These are phyloP conservation scores for Triplophysa bombifrons DNA, from an alignment of 2,797 vertebrate species.

Conservation along the genomic window DNA sequence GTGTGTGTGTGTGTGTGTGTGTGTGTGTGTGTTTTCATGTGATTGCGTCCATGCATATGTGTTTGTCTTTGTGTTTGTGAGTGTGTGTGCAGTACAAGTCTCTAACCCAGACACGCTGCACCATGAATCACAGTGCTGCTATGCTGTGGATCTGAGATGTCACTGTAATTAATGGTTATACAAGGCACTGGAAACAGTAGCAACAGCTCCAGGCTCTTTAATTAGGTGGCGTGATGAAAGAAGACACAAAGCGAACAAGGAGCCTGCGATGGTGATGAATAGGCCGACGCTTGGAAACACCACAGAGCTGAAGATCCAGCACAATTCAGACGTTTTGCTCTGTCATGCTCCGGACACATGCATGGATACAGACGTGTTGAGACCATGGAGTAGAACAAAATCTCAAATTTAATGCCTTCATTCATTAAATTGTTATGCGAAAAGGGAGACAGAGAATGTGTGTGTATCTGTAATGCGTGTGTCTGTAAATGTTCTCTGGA, in stretches of 20 bases:
- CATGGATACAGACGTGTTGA: neutral
- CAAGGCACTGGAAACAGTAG: conserved; percentile 90
- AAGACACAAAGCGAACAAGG: conserved; percentile 87
- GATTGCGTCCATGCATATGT: conserved; percentile 41
- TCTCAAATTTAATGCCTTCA: neutral
- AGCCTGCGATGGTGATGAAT: conserved; percentile 89
- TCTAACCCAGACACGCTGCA: conserved; percentile 67
- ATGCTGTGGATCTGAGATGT: conserved; percentile 88
- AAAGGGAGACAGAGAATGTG: neutral
- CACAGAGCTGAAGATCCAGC: conserved; percentile 27
- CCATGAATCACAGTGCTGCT: conserved; percentile 86
- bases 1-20: conserved; percentile 4
- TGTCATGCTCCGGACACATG: conserved; percentile 5
- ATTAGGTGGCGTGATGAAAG: conserved; percentile 91
- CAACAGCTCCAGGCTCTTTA: conserved; percentile 89
- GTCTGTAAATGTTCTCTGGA: neutral
- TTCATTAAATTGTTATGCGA: conserved; percentile 1
- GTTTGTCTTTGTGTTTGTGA: conserved; percentile 24
- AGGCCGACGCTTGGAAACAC: conserved; percentile 40
- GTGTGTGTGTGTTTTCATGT: conserved; percentile 26
- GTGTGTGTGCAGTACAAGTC: conserved; percentile 7
- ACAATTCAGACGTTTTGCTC: neutral
- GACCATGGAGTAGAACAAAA: neutral
- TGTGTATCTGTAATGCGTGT: neutral
- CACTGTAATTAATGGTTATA: conserved; percentile 93